A percentile compares a stretch with the other conserved stretches of the same genome.
These are phyloP conservation scores for Cotesia typhae DNA, from an alignment of 1,140 invertebrate species.

Conservation along the genomic window DNA sequence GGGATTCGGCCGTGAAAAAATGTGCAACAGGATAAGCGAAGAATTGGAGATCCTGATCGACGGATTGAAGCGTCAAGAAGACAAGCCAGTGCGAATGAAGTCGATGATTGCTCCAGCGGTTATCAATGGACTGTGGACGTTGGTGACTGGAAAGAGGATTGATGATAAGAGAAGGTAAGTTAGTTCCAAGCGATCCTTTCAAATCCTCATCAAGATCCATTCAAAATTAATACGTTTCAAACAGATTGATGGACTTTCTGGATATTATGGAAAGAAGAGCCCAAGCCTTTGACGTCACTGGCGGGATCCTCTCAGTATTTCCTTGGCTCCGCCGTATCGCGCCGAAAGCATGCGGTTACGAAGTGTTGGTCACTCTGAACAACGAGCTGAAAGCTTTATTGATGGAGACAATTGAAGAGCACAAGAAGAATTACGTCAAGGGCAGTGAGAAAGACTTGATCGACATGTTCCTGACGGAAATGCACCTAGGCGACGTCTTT, in stretches of 20 bases:
- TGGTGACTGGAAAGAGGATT: conserved; percentile 74
- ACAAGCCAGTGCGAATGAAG: conserved; percentile 56
- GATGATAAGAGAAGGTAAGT: conserved; percentile 47
- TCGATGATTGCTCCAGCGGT: conserved; percentile 69
- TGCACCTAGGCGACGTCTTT: conserved; percentile 63
- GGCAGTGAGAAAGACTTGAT: conserved; percentile 74
- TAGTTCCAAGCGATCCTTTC: too few species aligned
- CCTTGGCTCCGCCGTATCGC: conserved; percentile 77
- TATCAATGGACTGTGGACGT: conserved; percentile 79
- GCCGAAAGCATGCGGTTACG: conserved; percentile 74
- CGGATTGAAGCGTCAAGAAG: conserved; percentile 53
- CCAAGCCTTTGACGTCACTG: conserved; percentile 75
- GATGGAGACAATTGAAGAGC: conserved; percentile 70
- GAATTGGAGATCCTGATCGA: conserved; percentile 69
- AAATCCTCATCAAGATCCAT: too few species aligned
- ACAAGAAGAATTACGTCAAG: conserved; percentile 66
- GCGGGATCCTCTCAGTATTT: conserved; percentile 73
- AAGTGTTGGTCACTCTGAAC: conserved; percentile 72
- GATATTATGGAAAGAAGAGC: conserved; percentile 71
- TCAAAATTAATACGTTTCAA: not conserved
- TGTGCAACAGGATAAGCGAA: conserved; percentile 76
- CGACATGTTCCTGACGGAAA: conserved; percentile 78
- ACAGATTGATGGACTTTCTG: conserved; percentile 68
- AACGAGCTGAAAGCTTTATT: conserved; percentile 69
- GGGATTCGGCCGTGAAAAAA: conserved; percentile 77